Conservation (phyloP, 2,888 invertebrate species). For the Callimorpha dominula region DNA sequence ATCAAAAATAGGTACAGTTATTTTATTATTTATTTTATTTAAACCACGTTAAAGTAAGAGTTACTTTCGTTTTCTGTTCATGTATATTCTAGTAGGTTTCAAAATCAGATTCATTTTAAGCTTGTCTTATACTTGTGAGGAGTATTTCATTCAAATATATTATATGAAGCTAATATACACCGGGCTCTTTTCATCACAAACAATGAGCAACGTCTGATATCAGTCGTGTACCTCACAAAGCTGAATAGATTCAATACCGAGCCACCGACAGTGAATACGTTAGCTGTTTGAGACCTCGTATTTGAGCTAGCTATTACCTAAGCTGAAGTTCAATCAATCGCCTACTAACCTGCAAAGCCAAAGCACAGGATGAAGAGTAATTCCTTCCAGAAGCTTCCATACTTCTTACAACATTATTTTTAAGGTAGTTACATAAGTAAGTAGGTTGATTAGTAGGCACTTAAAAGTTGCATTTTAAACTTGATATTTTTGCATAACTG, state of each 20-base stretch:
- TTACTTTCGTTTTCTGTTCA: too few species aligned
- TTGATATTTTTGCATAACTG: too few species aligned
- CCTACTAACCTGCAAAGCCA: slow-evolving; percentile 1
- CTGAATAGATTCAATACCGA: slow-evolving; percentile 14
- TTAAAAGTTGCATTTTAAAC: too few species aligned
- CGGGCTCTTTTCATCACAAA: neutral
- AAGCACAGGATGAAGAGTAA: neutral
- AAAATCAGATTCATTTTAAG: neutral
- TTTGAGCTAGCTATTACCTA: slow-evolving; percentile 15
- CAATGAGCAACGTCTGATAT: slow-evolving; percentile 13
- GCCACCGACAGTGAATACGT: slow-evolving; percentile 27
- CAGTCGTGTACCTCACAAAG: slow-evolving; percentile 25
- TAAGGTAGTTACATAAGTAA: neutral
- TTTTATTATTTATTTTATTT: too few species aligned
- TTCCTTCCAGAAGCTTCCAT: neutral
- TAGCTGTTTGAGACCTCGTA: slow-evolving; percentile 8
- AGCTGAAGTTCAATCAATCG: slow-evolving; percentile 7
- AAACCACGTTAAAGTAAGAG: too few species aligned
- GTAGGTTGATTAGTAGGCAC: too few species aligned
- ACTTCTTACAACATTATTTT: neutral
- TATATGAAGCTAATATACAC: neutral
- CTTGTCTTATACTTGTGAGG: too few species aligned
- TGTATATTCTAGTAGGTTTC: too few species aligned
- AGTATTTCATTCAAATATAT: neutral
- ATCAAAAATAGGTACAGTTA: too few species aligned